Evolutionary conservation across 2,113 vertebrate species (phyloP).

Genomic region (Crotalus tigris): DNA sequence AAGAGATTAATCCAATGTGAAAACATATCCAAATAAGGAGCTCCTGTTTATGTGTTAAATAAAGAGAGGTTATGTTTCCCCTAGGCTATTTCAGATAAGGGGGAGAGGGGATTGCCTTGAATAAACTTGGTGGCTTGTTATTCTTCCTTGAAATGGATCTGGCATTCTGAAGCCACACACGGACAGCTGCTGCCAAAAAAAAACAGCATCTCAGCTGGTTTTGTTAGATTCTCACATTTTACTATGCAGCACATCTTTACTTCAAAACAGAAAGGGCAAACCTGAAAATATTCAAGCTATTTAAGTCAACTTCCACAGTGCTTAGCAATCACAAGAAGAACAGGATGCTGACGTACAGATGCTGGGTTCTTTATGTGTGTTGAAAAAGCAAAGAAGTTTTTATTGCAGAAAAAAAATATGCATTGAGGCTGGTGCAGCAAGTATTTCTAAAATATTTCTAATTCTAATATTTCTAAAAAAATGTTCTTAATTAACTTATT

Average conservation of each 20-base stretch:
- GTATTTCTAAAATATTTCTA: constrained; percentile 14
- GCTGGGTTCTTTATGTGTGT: background rate
- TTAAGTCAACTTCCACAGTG: background rate
- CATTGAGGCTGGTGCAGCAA: background rate
- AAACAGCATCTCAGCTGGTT: background rate
- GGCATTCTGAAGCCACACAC: background rate
- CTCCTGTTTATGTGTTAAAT: background rate
- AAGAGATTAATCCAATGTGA: background rate
- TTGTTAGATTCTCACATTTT: background rate
- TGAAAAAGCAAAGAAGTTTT: background rate
- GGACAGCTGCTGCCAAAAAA: background rate
- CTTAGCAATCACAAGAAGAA: background rate
- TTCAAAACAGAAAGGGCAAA: background rate
- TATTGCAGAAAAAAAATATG: background rate
- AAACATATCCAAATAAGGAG: background rate
- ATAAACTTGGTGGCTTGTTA: background rate
- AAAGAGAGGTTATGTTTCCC: background rate
- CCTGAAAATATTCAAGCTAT: constrained; percentile 9
- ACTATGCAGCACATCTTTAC: background rate
- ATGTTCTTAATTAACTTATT: background rate
- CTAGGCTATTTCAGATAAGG: background rate
- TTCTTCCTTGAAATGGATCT: background rate
- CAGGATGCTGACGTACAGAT: constrained; percentile 5
- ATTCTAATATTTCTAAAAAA: background rate
- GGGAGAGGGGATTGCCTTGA: background rate